Evolutionary conservation across 2,888 invertebrate genomes (phyloP).

Genomic region (Caenorhabditis sp.): DNA sequence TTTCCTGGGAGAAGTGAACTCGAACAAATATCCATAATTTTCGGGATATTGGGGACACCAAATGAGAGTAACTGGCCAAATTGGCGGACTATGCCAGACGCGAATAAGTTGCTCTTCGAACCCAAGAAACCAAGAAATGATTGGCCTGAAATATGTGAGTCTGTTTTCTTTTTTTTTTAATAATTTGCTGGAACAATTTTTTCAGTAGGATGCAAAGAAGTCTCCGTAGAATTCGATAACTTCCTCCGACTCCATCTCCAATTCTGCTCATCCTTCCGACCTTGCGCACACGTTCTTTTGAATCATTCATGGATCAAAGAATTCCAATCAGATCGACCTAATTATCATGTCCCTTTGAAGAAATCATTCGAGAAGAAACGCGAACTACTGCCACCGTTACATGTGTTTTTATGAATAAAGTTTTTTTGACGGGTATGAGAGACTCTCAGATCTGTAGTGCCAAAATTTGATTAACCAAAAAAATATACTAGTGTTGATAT

Average conservation of each 20-base stretch:
- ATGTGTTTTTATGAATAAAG: constrained; percentile 20
- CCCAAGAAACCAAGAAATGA: constrained; percentile 32
- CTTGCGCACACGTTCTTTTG: constrained; percentile 26
- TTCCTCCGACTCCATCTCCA: constrained; percentile 38
- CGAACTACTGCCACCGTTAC: constrained; percentile 33
- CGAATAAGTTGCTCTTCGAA: constrained; percentile 50
- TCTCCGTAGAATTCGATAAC: constrained; percentile 19
- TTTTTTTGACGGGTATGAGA: neutral
- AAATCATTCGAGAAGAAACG: constrained; percentile 11
- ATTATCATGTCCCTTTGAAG: constrained; percentile 13
- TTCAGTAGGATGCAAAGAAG: constrained; percentile 24
- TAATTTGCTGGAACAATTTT: neutral
- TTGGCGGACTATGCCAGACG: constrained; percentile 58
- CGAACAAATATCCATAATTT: constrained; percentile 63
- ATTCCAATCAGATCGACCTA: neutral
- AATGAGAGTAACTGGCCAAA: constrained; percentile 58
- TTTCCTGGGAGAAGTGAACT: constrained; percentile 65
- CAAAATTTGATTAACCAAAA: no score
- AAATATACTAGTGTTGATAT: no score
- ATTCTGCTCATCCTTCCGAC: constrained; percentile 31
- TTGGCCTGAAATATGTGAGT: constrained; percentile 38
- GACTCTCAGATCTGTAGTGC: no score
- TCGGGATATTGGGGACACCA: constrained; percentile 63
- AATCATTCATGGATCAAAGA: constrained; percentile 31
- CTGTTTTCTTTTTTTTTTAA: no score